Percentiles rank a stretch among this genome's conserved stretches.
phyloP scores from a whole-genome alignment of 2,888 invertebrate species.

The Clistopyga incitator region DNA sequence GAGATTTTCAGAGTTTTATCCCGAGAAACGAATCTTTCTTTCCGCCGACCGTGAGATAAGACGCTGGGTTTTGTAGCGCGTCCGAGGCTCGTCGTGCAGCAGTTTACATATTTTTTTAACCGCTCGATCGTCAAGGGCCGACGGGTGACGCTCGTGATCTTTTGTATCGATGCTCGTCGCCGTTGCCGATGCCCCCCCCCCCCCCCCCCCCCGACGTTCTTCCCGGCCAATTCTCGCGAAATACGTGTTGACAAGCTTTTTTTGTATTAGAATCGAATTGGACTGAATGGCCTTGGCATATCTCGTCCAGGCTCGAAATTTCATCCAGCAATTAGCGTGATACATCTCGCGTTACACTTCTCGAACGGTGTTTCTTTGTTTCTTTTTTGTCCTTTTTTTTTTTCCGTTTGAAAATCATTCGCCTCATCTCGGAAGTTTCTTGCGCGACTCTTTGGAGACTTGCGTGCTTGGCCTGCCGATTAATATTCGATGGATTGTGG shows the following conservation, averaged over 20 bases:
- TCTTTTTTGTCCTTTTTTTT: neutral
- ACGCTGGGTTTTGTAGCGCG: neutral
- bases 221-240: constrained; percentile 5
- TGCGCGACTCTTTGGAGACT: neutral
- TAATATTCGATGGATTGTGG: neutral
- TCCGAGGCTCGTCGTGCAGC: constrained; percentile 26
- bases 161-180: constrained; percentile 61
- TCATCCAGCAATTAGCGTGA: neutral
- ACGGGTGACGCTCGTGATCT: constrained; percentile 45
- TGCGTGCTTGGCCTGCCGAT: neutral
- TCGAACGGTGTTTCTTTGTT: constrained; percentile 12
- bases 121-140: constrained; percentile 6
- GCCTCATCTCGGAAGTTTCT: neutral
- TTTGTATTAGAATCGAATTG: neutral
- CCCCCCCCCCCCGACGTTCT: constrained; percentile 13
- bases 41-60: constrained; percentile 17
- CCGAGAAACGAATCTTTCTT: constrained; percentile 50
- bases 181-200: constrained; percentile 13
- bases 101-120: constrained; percentile 17
- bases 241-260: neutral
- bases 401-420: neutral
- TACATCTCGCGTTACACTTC: constrained; percentile 3
- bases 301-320: constrained; percentile 20
- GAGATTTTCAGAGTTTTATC: constrained; percentile 9
- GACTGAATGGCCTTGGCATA: neutral